phyloP scores from a whole-genome alignment of 2,888 invertebrate genomes.

The Arrhopalites spinosus region DNA sequence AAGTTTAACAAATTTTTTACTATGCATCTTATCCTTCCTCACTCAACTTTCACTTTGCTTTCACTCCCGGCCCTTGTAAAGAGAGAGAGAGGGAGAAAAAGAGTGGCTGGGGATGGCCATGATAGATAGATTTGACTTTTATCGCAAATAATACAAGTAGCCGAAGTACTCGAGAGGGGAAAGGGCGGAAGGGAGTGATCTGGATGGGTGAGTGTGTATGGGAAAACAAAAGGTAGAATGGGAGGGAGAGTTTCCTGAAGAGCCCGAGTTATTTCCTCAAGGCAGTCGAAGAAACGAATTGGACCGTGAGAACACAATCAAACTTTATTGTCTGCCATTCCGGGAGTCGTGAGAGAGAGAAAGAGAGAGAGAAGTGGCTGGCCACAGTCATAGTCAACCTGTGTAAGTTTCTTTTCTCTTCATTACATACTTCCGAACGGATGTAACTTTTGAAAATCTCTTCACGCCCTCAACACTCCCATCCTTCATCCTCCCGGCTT shows the following conservation, averaged over 20 bases:
- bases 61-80: too few species aligned
- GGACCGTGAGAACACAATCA: conserved; percentile 55
- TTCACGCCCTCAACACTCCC: conserved; percentile 1
- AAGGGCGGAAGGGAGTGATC: too few species aligned
- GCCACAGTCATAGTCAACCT: conserved; percentile 18
- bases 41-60: too few species aligned
- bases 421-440: conserved; percentile 28
- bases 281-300: conserved; percentile 50
- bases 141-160: neutral
- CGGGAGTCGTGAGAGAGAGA: neutral
- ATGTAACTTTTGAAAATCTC: conserved; percentile 9
- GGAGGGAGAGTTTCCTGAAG: conserved; percentile 4
- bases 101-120: too few species aligned
- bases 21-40: too few species aligned
- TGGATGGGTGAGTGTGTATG: neutral
- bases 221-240: conserved; percentile 24
- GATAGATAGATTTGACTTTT: conserved; percentile 11
- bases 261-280: conserved; percentile 54
- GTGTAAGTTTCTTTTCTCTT: neutral
- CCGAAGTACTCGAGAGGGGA: too few species aligned
- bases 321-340: conserved; percentile 55
- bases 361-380: neutral
- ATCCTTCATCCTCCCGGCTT: neutral
- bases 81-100: too few species aligned
- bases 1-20: too few species aligned